Evolutionary conservation across 2,888 invertebrate species (phyloP).

Genomic region (Aporophyla lueneburgensis): DNA sequence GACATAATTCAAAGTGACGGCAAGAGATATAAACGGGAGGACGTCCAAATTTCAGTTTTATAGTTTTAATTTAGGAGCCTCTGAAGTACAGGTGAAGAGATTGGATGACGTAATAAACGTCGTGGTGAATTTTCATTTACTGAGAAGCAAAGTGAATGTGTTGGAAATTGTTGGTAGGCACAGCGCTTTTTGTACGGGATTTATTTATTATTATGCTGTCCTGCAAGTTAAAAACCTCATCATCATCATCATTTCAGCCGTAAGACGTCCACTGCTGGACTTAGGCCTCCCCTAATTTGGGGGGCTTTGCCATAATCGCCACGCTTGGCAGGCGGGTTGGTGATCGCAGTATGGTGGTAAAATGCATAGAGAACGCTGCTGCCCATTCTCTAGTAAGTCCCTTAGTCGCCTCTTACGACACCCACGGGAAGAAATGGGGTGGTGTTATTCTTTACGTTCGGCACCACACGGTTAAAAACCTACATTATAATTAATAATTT

Average conservation of each 20-base stretch:
- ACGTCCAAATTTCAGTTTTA: slow-evolving; percentile 61
- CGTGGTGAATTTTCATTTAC: slow-evolving; percentile 61
- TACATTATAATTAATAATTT: background rate
- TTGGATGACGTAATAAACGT: slow-evolving; percentile 61
- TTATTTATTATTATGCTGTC: background rate
- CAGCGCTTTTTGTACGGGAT: background rate
- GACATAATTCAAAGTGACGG: slow-evolving; percentile 35
- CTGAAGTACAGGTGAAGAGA: slow-evolving; percentile 59
- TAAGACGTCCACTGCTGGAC: no score
- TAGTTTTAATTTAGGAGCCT: slow-evolving; percentile 64
- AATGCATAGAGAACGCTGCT: no score
- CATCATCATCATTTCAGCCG: no score
- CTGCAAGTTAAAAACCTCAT: background rate
- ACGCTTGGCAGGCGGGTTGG: no score
- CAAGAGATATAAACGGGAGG: slow-evolving; percentile 45
- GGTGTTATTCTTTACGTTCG: no score
- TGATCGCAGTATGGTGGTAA: no score
- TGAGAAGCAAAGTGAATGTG: slow-evolving; percentile 48
- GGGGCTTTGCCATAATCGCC: no score
- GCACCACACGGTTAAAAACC: background rate
- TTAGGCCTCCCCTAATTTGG: no score
- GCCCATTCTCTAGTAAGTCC: no score
- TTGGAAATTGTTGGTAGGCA: slow-evolving; percentile 22
- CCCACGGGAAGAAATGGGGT: no score
- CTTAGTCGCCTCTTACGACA: no score